phyloP scores from a whole-genome alignment of 2,797 vertebrate species.

The Manis javanica region DNA sequence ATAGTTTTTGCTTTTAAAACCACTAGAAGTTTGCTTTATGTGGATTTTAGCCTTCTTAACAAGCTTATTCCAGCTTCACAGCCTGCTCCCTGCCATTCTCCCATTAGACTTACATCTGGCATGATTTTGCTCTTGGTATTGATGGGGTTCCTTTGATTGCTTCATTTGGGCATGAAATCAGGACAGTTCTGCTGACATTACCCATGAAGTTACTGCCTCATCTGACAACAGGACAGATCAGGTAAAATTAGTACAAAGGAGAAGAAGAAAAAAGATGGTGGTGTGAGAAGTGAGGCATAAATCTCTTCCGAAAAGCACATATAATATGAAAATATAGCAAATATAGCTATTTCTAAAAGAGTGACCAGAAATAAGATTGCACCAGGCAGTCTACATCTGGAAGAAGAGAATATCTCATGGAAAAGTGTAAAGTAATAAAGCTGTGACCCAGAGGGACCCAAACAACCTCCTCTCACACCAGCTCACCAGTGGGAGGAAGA shows the following conservation, averaged over 20 bases:
- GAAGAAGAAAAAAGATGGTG: too few species aligned
- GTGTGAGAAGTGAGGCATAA: too few species aligned
- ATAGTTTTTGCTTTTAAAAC: conserved; percentile 14
- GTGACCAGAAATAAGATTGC: too few species aligned
- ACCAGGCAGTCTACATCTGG: too few species aligned
- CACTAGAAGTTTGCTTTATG: neutral
- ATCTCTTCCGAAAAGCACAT: too few species aligned
- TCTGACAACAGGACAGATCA: neutral
- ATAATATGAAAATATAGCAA: too few species aligned
- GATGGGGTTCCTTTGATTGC: neutral
- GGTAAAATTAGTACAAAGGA: neutral
- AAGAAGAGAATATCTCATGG: too few species aligned
- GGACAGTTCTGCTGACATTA: neutral
- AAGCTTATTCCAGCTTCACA: neutral
- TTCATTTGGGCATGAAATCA: conserved; percentile 26
- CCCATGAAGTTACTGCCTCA: neutral
- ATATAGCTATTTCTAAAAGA: too few species aligned
- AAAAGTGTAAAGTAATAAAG: too few species aligned
- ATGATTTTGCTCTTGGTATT: neutral
- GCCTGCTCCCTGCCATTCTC: neutral
- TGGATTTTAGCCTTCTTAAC: neutral
- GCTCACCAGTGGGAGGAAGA: too few species aligned
- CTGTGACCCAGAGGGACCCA: too few species aligned
- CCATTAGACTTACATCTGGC: neutral
- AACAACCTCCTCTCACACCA: too few species aligned